Evolutionary conservation across 23 tunicate genomes (phyloP).

Genomic region (Halocynthia aurantium): DNA sequence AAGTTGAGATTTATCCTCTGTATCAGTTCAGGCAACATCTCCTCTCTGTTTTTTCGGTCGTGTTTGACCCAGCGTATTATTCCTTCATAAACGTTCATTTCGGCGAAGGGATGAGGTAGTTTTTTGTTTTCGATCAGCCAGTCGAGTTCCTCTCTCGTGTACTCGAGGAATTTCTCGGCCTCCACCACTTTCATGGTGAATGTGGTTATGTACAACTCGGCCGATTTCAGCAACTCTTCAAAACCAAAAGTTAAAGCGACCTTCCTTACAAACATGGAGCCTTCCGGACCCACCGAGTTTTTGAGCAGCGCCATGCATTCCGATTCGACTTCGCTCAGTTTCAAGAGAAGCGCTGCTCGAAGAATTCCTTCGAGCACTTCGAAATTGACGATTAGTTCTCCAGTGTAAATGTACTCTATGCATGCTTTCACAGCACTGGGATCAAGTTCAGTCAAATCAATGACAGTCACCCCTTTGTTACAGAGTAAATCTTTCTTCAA

Average conservation of each 20-base stretch:
- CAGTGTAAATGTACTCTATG: conserved; percentile 18
- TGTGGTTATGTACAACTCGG: conserved; percentile 1
- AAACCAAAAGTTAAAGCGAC: conserved; percentile 1
- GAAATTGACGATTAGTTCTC: conserved; percentile 2
- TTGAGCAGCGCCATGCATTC: neutral
- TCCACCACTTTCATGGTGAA: conserved; percentile 4
- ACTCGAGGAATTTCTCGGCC: conserved; percentile 4
- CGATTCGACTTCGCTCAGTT: neutral
- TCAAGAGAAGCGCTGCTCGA: conserved; percentile 11
- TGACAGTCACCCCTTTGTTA: conserved; percentile 3
- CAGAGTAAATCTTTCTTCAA: neutral
- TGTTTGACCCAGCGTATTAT: conserved; percentile 16
- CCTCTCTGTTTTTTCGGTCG: conserved; percentile 2
- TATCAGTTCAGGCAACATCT: conserved; percentile 5
- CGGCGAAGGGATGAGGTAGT: conserved; percentile 17
- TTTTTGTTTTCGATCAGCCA: conserved; percentile 15
- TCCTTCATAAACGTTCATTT: conserved; percentile 24
- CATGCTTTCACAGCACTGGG: conserved; percentile 10
- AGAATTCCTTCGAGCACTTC: conserved; percentile 12
- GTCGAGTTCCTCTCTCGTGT: conserved; percentile 13
- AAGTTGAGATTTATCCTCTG: conserved; percentile 4
- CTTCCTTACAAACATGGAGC: conserved; percentile 6
- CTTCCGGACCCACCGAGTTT: neutral
- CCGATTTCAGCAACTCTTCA: conserved; percentile 1
- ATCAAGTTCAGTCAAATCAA: conserved; percentile 1